A percentile compares a stretch with the other conserved stretches of the same genome.
Evolutionary conservation across 1,140 invertebrate genomes (phyloP).

Genomic region (Hermetia illucens): DNA sequence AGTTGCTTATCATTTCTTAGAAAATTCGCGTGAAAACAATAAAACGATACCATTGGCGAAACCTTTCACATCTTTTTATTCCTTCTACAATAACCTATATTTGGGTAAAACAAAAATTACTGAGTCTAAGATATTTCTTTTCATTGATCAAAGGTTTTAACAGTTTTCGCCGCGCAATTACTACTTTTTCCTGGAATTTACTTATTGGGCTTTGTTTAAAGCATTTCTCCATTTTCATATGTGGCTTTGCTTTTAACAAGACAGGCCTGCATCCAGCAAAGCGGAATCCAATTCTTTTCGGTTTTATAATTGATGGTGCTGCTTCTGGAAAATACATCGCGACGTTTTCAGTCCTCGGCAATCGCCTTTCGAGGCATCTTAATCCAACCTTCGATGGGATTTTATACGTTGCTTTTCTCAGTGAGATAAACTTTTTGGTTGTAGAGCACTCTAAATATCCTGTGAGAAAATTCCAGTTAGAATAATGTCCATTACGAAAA

Average conservation of each 20-base stretch:
- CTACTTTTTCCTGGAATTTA: conserved; percentile 16
- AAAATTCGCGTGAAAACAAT: too few relatives aligned
- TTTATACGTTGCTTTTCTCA: neutral
- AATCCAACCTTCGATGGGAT: neutral
- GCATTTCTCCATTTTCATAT: too few relatives aligned
- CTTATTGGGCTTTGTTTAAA: conserved; percentile 4
- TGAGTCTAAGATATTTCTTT: conserved; percentile 10
- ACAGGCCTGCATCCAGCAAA: conserved; percentile 20
- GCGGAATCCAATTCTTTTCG: conserved; percentile 24
- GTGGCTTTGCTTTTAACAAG: conserved; percentile 20
- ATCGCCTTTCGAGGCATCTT: neutral
- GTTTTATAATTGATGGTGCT: conserved; percentile 16
- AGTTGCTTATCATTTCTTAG: too few relatives aligned
- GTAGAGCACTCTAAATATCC: conserved; percentile 8
- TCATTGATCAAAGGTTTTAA: conserved; percentile 24
- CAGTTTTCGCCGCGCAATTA: conserved; percentile 22
- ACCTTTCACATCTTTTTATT: too few relatives aligned
- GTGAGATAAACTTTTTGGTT: neutral
- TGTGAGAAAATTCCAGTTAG: neutral
- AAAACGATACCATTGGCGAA: too few relatives aligned
- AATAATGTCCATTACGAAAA: neutral
- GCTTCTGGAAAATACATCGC: conserved; percentile 16
- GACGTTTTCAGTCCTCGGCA: conserved; percentile 1
- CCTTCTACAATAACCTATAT: too few relatives aligned
- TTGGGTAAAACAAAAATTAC: conserved; percentile 13